phyloP scores from a whole-genome alignment of 2,888 invertebrate genomes.

The Epinotia demarniana region DNA sequence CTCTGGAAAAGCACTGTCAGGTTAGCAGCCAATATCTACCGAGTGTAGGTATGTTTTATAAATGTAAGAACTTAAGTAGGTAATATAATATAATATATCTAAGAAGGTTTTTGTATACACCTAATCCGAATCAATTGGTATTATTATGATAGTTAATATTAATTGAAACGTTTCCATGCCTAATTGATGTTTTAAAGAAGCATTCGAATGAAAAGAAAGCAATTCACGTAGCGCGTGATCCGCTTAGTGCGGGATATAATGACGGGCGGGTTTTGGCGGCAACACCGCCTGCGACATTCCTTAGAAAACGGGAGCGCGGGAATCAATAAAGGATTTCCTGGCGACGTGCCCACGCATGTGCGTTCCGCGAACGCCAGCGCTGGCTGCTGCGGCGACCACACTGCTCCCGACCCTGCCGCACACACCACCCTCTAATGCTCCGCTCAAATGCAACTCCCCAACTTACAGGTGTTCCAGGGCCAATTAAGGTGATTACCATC shows the following conservation, averaged over 20 bases:
- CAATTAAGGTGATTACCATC: constrained; percentile 12
- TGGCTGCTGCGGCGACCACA: constrained; percentile 38
- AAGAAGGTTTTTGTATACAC: too few relatives aligned
- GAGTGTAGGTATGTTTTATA: too few relatives aligned
- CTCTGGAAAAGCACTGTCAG: too few relatives aligned
- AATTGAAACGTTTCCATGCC: not conserved
- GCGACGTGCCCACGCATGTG: constrained; percentile 84
- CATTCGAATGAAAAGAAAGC: constrained; percentile 57
- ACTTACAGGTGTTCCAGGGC: constrained; percentile 25
- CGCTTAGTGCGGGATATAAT: constrained; percentile 73
- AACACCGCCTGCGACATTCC: constrained; percentile 81
- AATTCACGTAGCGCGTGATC: constrained; percentile 67
- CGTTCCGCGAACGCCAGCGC: constrained; percentile 61
- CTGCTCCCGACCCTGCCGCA: constrained; percentile 46
- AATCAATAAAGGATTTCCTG: constrained; percentile 85
- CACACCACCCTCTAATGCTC: constrained; percentile 45
- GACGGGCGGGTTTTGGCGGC: constrained; percentile 74
- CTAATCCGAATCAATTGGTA: not conserved
- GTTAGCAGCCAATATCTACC: too few relatives aligned
- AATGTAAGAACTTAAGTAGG: too few relatives aligned
- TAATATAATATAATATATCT: too few relatives aligned
- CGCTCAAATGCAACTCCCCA: constrained; percentile 13
- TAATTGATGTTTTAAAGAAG: not conserved
- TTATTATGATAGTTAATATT: not conserved
- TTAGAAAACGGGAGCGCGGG: constrained; percentile 82